Conservation (phyloP, 2,888 invertebrate genomes). For the Apamea epomidion region DNA sequence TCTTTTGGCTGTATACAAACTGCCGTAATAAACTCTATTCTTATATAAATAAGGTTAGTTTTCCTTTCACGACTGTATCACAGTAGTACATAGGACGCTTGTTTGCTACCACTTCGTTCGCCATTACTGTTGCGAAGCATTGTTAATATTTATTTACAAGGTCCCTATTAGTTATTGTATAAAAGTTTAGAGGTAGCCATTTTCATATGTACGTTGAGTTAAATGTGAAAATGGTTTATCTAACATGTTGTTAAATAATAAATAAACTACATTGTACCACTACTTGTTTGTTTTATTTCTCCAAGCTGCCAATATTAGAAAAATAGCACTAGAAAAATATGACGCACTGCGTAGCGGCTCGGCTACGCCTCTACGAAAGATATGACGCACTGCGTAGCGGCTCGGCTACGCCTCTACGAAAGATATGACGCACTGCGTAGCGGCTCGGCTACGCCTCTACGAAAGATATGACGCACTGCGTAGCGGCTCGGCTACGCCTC, state of each 20-base stretch:
- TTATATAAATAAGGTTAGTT: constrained; percentile 70
- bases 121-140: constrained; percentile 81
- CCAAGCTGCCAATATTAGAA: background rate
- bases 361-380: constrained; percentile 2
- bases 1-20: constrained; percentile 73
- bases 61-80: constrained; percentile 71
- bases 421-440: background rate
- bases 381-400: background rate
- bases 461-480: background rate
- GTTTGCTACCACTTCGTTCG: constrained; percentile 79
- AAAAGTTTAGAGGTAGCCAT: constrained; percentile 90
- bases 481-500: background rate
- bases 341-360: background rate
- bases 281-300: constrained; percentile 73
- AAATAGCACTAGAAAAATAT: background rate
- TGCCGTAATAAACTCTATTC: constrained; percentile 68
- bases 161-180: constrained; percentile 89
- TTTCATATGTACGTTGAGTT: constrained; percentile 84
- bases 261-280: constrained; percentile 93
- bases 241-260: constrained; percentile 92
- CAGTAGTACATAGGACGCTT: constrained; percentile 83
- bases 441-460: background rate
- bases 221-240: constrained; percentile 88
- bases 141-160: constrained; percentile 84
- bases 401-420: constrained; percentile 2